These are phyloP conservation scores for Sympetrum striolatum DNA, from an alignment of 2,888 invertebrate species.

Conservation along the genomic window DNA sequence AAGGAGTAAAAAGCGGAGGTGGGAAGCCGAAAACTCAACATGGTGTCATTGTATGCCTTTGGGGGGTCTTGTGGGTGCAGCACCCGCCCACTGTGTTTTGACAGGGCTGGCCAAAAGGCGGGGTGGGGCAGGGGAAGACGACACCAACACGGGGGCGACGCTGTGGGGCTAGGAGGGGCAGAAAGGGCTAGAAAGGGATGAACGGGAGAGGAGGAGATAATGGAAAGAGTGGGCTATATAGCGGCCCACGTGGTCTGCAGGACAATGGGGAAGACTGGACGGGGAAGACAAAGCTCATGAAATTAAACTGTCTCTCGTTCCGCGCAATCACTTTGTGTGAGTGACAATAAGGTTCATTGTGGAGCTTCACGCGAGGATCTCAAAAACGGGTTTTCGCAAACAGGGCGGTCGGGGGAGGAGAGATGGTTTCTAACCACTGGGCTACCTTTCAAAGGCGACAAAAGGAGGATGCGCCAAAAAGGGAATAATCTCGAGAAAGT, in stretches of 20 bases:
- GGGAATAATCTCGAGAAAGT: not conserved
- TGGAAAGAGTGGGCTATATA: not conserved
- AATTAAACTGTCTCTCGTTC: constrained; percentile 40
- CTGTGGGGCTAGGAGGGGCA: not conserved
- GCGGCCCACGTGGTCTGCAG: constrained; percentile 1
- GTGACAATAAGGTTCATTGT: constrained; percentile 40
- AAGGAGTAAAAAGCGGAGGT: not conserved
- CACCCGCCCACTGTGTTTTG: constrained; percentile 26
- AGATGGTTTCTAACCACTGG: not conserved
- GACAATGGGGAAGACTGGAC: constrained; percentile 13
- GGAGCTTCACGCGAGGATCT: constrained; percentile 5
- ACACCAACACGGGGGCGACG: not conserved
- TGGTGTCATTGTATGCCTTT: constrained; percentile 15
- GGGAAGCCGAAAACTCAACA: constrained; percentile 30
- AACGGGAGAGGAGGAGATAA: not conserved
- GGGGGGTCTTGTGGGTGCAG: constrained; percentile 1
- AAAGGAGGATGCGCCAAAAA: not conserved
- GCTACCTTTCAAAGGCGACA: not conserved
- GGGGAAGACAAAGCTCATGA: constrained; percentile 40
- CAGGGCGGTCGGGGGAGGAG: not conserved
- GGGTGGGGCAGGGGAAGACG: not conserved
- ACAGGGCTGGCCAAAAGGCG: constrained; percentile 10
- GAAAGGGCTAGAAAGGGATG: not conserved
- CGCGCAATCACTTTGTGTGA: constrained; percentile 40
- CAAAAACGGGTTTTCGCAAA: constrained; percentile 41